Conservation (phyloP, 35 echinoderm and acorn worm genomes). For the Ophiothrix spiculata region DNA sequence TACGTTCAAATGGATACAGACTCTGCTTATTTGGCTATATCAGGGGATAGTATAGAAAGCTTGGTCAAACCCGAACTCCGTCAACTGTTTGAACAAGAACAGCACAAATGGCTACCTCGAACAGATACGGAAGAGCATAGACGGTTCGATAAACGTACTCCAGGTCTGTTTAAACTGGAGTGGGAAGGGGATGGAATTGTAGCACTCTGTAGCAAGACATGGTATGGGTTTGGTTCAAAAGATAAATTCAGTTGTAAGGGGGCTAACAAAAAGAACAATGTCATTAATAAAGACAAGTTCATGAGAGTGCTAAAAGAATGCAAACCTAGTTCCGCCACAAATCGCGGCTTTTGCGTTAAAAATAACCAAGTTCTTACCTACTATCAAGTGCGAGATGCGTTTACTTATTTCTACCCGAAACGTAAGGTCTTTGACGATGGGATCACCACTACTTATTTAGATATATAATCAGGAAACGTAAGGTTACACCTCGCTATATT, state of each 20-base stretch:
- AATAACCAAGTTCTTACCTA: constrained; percentile 5
- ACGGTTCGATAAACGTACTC: constrained; percentile 1
- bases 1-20: constrained; percentile 7
- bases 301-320: background rate
- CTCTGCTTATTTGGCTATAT: constrained; percentile 16
- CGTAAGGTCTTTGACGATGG: constrained; percentile 33
- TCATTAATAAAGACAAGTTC: constrained; percentile 9
- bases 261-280: background rate
- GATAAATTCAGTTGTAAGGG: constrained; percentile 39
- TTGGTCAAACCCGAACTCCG: background rate
- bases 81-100: background rate
- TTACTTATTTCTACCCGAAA: constrained; percentile 23
- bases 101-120: constrained; percentile 18
- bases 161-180: constrained; percentile 39
- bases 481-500: too few relatives aligned
- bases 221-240: constrained; percentile 5
- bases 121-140: constrained; percentile 21
- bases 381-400: background rate
- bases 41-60: background rate
- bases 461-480: too few relatives aligned
- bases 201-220: background rate
- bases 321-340: background rate
- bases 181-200: constrained; percentile 44
- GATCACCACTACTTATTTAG: constrained; percentile 13
- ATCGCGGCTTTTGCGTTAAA: constrained; percentile 18